Percentiles rank a stretch among this genome's conserved stretches.
These are phyloP conservation scores for Xestoiulus laeticollis DNA, from an alignment of 2,888 invertebrate species.

Conservation along the genomic window DNA sequence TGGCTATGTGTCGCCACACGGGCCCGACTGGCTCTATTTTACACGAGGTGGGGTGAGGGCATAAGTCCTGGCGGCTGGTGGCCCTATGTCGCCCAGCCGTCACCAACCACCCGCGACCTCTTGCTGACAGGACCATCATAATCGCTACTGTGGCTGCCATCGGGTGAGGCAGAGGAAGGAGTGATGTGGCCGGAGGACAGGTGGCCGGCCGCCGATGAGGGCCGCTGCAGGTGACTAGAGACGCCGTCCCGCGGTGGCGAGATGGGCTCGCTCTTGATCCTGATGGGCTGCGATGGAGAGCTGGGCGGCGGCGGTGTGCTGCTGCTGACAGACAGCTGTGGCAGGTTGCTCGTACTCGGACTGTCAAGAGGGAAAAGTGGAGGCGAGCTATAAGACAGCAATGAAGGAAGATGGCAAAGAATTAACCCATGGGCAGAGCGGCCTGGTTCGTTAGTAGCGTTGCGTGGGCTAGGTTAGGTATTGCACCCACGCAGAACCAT, in stretches of 20 bases:
- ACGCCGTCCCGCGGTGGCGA: slow-evolving; percentile 85
- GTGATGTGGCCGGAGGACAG: slow-evolving; percentile 70
- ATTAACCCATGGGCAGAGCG: slow-evolving; percentile 41
- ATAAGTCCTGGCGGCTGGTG: background rate
- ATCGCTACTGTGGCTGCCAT: slow-evolving; percentile 60
- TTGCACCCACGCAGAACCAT: background rate
- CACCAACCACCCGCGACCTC: slow-evolving; percentile 81
- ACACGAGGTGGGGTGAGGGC: slow-evolving; percentile 5
- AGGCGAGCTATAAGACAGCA: slow-evolving; percentile 48
- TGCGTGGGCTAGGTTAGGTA: background rate
- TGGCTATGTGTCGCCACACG: slow-evolving; percentile 28
- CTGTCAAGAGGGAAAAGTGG: slow-evolving; percentile 55
- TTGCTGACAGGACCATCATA: slow-evolving; percentile 69
- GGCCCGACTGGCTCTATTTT: slow-evolving; percentile 38
- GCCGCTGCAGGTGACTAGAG: slow-evolving; percentile 66
- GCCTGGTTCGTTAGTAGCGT: slow-evolving; percentile 44
- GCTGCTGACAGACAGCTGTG: slow-evolving; percentile 59
- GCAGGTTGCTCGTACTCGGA: slow-evolving; percentile 56
- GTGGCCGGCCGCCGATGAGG: slow-evolving; percentile 64
- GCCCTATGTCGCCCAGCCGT: slow-evolving; percentile 75
- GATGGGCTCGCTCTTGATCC: slow-evolving; percentile 90
- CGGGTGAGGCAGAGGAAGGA: slow-evolving; percentile 71
- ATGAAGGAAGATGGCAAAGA: slow-evolving; percentile 32
- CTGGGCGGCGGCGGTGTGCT: slow-evolving; percentile 58
- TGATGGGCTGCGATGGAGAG: slow-evolving; percentile 56